Percentiles rank a stretch among this genome's conserved stretches.
Evolutionary conservation across 92 coral and sea anemone genomes (phyloP).

Genomic region (Isaurus tuberculatus): DNA sequence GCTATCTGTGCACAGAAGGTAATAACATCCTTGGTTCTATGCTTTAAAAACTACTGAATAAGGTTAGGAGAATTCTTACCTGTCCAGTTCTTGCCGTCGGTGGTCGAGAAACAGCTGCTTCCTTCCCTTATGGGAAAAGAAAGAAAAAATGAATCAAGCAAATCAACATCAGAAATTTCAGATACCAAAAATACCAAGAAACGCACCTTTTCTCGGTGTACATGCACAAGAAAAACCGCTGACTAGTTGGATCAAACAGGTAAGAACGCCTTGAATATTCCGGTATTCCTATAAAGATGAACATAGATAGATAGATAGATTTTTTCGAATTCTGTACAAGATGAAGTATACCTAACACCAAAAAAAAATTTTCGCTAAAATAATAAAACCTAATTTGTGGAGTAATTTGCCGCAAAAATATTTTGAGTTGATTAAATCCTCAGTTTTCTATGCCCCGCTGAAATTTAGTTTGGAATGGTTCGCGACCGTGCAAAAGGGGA

Average conservation of each 20-base stretch:
- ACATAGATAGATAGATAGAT: not conserved
- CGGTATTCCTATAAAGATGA: slow-evolving; percentile 46
- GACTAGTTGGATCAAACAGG: slow-evolving; percentile 70
- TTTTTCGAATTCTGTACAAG: not conserved
- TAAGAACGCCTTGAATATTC: slow-evolving; percentile 79
- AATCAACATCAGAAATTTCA: not conserved
- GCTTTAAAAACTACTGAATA: not conserved
- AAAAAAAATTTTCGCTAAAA: too few relatives aligned
- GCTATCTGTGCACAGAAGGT: too few relatives aligned
- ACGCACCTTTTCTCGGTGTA: slow-evolving; percentile 71
- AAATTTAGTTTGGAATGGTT: too few relatives aligned
- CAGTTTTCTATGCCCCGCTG: too few relatives aligned
- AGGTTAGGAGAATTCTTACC: slow-evolving; percentile 49
- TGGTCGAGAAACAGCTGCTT: slow-evolving; percentile 80
- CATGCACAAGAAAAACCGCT: slow-evolving; percentile 75
- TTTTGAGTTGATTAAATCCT: too few relatives aligned
- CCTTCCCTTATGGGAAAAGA: slow-evolving; percentile 52
- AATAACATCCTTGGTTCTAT: too few relatives aligned
- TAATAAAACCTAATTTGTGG: too few relatives aligned
- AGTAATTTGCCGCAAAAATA: too few relatives aligned
- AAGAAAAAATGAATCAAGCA: not conserved
- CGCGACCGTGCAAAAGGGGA: too few relatives aligned
- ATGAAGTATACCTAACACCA: too few relatives aligned
- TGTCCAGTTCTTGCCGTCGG: slow-evolving; percentile 80
- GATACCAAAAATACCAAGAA: not conserved